phyloP scores from a whole-genome alignment of 2,888 invertebrate species.

The Celastrina argiolus region DNA sequence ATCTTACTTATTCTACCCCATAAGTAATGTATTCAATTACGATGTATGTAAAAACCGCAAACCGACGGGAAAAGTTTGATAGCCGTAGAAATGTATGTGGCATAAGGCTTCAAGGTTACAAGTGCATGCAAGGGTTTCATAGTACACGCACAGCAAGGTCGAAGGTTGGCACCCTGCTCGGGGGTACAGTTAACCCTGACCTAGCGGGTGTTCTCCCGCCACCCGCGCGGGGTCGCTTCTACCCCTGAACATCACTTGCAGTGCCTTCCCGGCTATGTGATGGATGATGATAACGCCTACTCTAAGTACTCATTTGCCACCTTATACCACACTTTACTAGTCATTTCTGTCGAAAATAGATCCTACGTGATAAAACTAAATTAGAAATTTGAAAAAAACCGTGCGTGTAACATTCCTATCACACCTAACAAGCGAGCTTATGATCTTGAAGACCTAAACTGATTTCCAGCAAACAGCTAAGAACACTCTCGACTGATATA shows the following conservation, averaged over 20 bases:
- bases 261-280: conserved; percentile 62
- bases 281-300: conserved; percentile 39
- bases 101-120: conserved; percentile 17
- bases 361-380: no score
- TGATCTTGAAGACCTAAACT: no score
- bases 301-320: not conserved
- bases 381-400: no score
- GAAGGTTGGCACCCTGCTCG: conserved; percentile 67
- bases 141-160: conserved; percentile 59
- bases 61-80: not conserved
- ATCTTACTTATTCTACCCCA: no score
- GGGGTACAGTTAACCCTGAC: conserved; percentile 76
- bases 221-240: conserved; percentile 49
- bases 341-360: no score
- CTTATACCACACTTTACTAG: no score
- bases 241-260: conserved; percentile 59
- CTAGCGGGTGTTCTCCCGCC: conserved; percentile 66
- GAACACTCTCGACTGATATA: no score
- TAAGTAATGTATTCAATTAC: no score
- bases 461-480: no score
- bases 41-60: not conserved
- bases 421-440: no score
- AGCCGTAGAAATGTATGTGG: not conserved
- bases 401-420: no score
- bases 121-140: conserved; percentile 30